phyloP scores from a whole-genome alignment of 2,113 vertebrate species.

The Callaeas wilsoni region DNA sequence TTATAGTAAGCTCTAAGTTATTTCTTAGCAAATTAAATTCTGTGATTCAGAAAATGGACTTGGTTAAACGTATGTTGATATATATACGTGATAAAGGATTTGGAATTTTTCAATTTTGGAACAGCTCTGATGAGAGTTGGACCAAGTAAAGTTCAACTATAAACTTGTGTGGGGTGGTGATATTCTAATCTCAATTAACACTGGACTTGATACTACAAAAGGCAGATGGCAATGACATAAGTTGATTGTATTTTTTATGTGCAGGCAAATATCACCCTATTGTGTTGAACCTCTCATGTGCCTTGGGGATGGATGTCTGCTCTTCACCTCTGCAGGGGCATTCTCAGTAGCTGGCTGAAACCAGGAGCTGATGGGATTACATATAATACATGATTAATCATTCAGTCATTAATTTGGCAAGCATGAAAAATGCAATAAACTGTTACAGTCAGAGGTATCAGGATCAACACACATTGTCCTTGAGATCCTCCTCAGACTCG shows the following conservation, averaged over 20 bases:
- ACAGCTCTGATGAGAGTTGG: neutral
- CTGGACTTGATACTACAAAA: neutral
- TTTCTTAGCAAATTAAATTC: neutral
- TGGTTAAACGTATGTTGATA: neutral
- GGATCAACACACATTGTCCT: constrained; percentile 11
- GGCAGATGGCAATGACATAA: neutral
- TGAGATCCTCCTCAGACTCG: neutral
- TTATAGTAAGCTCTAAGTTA: neutral
- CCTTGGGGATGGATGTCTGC: neutral
- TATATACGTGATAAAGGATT: neutral
- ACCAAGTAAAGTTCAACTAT: neutral
- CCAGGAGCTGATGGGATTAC: neutral
- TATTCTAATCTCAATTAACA: neutral
- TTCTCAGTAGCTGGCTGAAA: neutral
- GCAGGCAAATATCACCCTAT: neutral
- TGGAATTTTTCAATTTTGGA: neutral
- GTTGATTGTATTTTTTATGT: neutral
- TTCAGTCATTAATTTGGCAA: constrained; percentile 18
- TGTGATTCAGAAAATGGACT: neutral
- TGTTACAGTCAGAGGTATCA: neutral
- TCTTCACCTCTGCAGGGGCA: neutral
- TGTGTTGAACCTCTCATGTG: neutral
- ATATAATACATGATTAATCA: neutral
- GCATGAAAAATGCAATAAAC: neutral
- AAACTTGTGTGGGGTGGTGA: neutral